These are phyloP conservation scores for Psittacula derbiana DNA, from an alignment of 2,797 vertebrate genomes.

Conservation along the genomic window DNA sequence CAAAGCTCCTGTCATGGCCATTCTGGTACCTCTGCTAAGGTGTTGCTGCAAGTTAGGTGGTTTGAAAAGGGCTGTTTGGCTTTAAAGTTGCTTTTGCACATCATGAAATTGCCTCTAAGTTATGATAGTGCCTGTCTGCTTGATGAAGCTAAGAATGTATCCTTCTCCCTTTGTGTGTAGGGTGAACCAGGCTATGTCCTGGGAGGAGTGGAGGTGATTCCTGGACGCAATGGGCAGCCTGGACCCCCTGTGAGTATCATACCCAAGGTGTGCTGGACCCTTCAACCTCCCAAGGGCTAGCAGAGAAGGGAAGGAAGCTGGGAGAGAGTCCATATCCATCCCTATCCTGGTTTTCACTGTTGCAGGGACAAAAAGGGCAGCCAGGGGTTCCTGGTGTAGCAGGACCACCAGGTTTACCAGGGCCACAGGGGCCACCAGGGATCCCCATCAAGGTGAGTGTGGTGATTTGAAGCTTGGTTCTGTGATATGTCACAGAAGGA, in stretches of 20 bases:
- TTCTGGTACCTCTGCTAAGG: not conserved
- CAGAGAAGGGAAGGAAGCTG: not conserved
- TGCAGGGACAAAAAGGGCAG: conserved; percentile 76
- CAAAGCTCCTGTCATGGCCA: fast-evolving
- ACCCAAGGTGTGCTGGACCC: not conserved
- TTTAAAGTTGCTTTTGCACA: not conserved
- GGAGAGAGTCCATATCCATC: not conserved
- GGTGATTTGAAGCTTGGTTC: not conserved
- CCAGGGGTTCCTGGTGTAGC: conserved; percentile 82
- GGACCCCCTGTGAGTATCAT: conserved; percentile 82
- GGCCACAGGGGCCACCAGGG: conserved; percentile 79
- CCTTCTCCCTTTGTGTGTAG: conserved; percentile 42
- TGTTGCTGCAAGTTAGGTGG: not conserved
- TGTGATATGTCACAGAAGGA: not conserved
- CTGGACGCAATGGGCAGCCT: conserved; percentile 85
- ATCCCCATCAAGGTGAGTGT: conserved; percentile 83
- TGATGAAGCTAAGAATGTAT: fast-evolving
- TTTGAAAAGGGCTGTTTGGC: not conserved
- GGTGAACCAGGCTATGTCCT: conserved; percentile 89
- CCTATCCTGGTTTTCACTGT: not conserved
- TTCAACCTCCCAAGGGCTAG: not conserved
- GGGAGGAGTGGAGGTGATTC: conserved; percentile 80
- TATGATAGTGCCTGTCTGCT: not conserved
- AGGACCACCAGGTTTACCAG: conserved; percentile 81
- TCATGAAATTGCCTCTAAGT: not conserved